Conservation (phyloP, 2,113 vertebrate species). For the Salvator merianae region DNA sequence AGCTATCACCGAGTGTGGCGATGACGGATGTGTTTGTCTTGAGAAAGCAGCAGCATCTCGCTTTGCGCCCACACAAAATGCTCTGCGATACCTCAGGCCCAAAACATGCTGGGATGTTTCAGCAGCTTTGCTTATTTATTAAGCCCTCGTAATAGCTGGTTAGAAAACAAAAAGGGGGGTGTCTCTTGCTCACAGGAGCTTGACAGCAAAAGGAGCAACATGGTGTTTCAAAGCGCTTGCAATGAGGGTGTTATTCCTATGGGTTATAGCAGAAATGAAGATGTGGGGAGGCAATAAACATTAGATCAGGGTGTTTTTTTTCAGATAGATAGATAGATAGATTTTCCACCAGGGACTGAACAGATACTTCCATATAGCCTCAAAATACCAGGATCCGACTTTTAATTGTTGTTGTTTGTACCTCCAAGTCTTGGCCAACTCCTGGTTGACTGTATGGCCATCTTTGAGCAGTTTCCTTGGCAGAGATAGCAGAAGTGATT, state of each 20-base stretch:
- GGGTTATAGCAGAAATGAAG: not conserved
- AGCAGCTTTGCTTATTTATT: not conserved
- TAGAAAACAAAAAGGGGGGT: not conserved
- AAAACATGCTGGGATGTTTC: not conserved
- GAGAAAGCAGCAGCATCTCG: not conserved
- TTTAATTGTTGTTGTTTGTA: too few species aligned
- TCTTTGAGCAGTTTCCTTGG: too few species aligned
- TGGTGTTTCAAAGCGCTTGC: not conserved
- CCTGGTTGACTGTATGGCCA: too few species aligned
- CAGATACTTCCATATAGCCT: too few species aligned
- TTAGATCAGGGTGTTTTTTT: too few species aligned
- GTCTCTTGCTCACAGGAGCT: rapidly evolving
- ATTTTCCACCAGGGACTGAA: too few species aligned
- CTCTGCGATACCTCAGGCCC: not conserved
- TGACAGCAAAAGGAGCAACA: not conserved
- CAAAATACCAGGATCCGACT: too few species aligned
- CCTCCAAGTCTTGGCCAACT: too few species aligned
- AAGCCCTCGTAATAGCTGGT: not conserved
- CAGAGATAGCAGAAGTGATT: too few species aligned
- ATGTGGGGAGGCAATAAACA: too few species aligned
- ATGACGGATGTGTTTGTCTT: conserved; percentile 14
- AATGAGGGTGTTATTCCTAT: not conserved
- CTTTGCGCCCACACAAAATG: not conserved
- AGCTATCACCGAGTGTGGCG: not conserved
- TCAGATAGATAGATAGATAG: too few species aligned